Base-by-base conservation (phyloP, 2,797 vertebrate species). In the Rhinichthys osculus region DNA sequence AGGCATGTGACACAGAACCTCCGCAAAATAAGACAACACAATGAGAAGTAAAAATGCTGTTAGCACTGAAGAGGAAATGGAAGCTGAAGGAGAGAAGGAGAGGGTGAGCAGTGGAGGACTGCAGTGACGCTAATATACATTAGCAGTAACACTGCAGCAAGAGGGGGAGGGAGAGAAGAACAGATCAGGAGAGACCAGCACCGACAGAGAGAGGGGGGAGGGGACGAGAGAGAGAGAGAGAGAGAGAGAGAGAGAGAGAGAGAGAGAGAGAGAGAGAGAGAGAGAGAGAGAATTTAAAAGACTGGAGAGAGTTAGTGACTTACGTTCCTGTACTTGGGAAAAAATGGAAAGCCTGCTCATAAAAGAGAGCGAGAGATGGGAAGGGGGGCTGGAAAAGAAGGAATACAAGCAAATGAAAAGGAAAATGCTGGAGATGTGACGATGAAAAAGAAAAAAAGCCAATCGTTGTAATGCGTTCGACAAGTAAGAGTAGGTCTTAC, bases 61-160 rank as follows among this genome's bases (percentile, higher is more conserved):
- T 54, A 69, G 17, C 67, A 57, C 33, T 47, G 17, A 83, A 27
- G 30, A 90, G 86, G 67, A 89, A 69, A 82, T 77, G 54, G 81
- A 74, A 80, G 69, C 78, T 23, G 30, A 72, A 79, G 78, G 85
- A 19, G 82, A 86, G 71, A 57, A 10, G 88, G 50, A 19, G 83
- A 86, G 66, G 88, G 57, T 16, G 5, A 88, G 88, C 88, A 14
- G 62, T 88, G 85, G 86, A 76, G 35, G 67, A 90, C 91, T 90
- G 91, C 92, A 91, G 89, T 92, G 93, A 93, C 85, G 90, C 92
- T 94, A 93, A 94, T 93, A 94, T 93, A 94, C 93, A 94, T 94
- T 95, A 95, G 92, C 91, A 93, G 92, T 93, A 94, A 94, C 92
- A 93, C 94, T 95, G 94, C 94, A 94, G 94, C 90, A 92, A 92